Evolutionary conservation across 2,888 invertebrate genomes (phyloP).

Genomic region (Stegana nigrithorax): DNA sequence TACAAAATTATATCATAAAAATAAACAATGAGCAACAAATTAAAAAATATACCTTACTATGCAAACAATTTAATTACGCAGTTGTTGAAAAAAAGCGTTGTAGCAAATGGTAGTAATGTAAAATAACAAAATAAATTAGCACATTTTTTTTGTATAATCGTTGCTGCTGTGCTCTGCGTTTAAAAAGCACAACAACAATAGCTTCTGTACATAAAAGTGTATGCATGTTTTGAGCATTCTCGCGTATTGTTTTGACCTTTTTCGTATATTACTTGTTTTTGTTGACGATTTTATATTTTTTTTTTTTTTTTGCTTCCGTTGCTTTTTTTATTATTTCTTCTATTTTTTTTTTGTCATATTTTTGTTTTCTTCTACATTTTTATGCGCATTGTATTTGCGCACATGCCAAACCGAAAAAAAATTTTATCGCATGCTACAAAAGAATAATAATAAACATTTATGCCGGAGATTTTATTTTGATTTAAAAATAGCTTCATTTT

Average conservation of each 20-base stretch:
- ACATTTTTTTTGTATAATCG: neutral
- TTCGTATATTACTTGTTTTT: neutral
- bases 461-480: no score
- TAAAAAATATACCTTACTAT: no score
- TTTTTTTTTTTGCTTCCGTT: neutral
- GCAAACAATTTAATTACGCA: conserved; percentile 9
- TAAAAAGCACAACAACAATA: no score
- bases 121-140: neutral
- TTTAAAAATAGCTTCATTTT: neutral
- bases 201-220: no score
- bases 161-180: neutral
- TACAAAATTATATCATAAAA: no score
- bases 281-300: neutral
- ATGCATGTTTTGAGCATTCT: no score
- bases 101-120: neutral
- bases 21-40: no score
- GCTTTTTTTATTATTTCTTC: no score
- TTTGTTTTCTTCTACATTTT: no score
- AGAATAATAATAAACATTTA: neutral
- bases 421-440: neutral
- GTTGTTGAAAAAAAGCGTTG: neutral
- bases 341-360: no score
- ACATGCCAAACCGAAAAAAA: neutral
- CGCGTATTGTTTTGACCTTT: no score
- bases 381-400: neutral